Evolutionary conservation across 2,113 vertebrate species (phyloP).

Genomic region (Lates calcarifer): DNA sequence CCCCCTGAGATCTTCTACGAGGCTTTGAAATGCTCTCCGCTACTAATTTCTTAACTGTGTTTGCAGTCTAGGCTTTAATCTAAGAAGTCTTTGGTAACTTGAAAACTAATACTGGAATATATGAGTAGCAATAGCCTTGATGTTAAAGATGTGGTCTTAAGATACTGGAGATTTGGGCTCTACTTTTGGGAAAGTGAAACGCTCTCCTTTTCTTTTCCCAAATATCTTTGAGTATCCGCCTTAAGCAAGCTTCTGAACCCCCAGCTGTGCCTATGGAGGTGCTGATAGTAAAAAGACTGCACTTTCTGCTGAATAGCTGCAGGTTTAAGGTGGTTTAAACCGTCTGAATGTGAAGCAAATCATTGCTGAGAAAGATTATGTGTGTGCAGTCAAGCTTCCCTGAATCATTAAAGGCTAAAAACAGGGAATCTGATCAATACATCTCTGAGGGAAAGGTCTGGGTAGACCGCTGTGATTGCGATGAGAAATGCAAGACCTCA

Average conservation of each 20-base stretch:
- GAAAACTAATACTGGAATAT: neutral
- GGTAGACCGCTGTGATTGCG: constrained; percentile 23
- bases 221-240: constrained; percentile 28
- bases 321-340: constrained; percentile 15
- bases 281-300: constrained; percentile 6
- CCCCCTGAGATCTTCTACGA: neutral
- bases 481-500: constrained; percentile 27
- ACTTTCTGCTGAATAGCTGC: neutral
- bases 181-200: neutral
- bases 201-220: neutral
- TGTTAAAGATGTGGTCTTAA: constrained; percentile 8
- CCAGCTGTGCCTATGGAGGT: constrained; percentile 12
- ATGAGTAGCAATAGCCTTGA: neutral
- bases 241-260: constrained; percentile 8
- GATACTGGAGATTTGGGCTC: constrained; percentile 4
- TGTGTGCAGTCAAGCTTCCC: constrained; percentile 24
- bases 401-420: constrained; percentile 58
- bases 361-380: neutral
- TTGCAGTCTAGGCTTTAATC: neutral
- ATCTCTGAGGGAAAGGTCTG: constrained; percentile 31
- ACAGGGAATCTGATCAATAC: constrained; percentile 25
- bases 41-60: neutral
- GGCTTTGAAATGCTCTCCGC: constrained; percentile 3
- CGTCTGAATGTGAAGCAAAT: constrained; percentile 21
- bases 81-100: constrained; percentile 16